phyloP scores from a whole-genome alignment of 1,140 invertebrate species.

The Notospermus geniculatus region DNA sequence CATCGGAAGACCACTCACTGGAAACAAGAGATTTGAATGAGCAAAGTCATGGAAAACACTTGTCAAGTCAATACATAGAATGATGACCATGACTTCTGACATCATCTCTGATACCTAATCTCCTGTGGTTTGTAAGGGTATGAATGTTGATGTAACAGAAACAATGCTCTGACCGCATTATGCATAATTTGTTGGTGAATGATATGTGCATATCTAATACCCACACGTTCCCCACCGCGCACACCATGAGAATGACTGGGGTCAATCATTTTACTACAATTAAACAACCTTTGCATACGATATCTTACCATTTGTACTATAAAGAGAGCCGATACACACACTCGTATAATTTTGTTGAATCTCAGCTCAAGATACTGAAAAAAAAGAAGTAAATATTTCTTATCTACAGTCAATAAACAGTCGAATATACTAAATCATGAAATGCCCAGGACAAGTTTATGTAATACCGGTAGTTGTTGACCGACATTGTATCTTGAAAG shows the following conservation, averaged over 20 bases:
- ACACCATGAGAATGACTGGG: too few relatives aligned
- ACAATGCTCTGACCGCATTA: too few relatives aligned
- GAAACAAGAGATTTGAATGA: slow-evolving; percentile 21
- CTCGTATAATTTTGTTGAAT: slow-evolving; percentile 37
- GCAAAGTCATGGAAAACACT: neutral
- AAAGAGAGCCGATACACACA: slow-evolving; percentile 35
- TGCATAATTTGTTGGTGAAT: too few relatives aligned
- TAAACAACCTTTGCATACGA: slow-evolving; percentile 17
- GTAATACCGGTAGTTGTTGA: too few relatives aligned
- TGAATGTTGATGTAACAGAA: too few relatives aligned
- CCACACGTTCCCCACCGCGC: too few relatives aligned
- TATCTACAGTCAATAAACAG: slow-evolving; percentile 6
- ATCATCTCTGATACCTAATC: too few relatives aligned
- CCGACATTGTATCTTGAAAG: too few relatives aligned
- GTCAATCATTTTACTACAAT: slow-evolving; percentile 11
- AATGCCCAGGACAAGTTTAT: too few relatives aligned
- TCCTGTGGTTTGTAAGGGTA: too few relatives aligned
- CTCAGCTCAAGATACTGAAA: slow-evolving; percentile 75
- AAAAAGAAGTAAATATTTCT: slow-evolving; percentile 12
- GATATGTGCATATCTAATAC: too few relatives aligned
- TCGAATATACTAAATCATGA: too few relatives aligned
- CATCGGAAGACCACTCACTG: slow-evolving; percentile 24
- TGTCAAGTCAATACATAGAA: neutral
- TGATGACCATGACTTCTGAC: neutral
- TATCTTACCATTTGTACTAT: slow-evolving; percentile 61